Percentiles rank a stretch among this genome's conserved stretches.
phyloP scores from a whole-genome alignment of 1,140 invertebrate species.

The Stegodyphus mimosarum region DNA sequence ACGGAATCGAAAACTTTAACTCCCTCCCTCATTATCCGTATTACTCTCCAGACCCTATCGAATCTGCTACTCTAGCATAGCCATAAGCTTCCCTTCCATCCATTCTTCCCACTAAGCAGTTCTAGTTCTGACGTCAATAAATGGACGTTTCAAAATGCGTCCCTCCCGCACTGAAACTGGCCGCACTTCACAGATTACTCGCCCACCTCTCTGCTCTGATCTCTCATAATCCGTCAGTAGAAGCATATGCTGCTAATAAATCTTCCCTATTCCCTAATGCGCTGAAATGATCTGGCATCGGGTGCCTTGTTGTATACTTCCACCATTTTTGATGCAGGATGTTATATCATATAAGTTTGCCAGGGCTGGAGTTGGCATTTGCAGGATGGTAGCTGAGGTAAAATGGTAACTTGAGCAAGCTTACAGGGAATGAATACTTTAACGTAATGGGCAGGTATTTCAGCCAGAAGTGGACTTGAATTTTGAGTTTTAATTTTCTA shows the following conservation, averaged over 20 bases:
- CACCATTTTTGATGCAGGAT: too few relatives aligned
- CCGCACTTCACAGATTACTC: slow-evolving; percentile 36
- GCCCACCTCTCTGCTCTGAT: background rate
- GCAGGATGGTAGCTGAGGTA: too few relatives aligned
- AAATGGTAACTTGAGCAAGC: too few relatives aligned
- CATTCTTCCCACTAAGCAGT: slow-evolving; percentile 37
- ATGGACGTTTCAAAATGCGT: slow-evolving; percentile 13
- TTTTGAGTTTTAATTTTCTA: too few relatives aligned
- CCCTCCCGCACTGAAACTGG: slow-evolving; percentile 12
- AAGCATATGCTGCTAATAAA: slow-evolving; percentile 37
- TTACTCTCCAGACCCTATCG: background rate
- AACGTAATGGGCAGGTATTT: too few relatives aligned
- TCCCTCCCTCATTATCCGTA: too few relatives aligned
- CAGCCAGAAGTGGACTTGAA: too few relatives aligned
- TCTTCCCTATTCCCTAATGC: slow-evolving; percentile 31
- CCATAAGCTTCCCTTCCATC: slow-evolving; percentile 2
- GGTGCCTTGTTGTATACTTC: background rate
- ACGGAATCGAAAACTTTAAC: too few relatives aligned
- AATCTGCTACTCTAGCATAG: background rate
- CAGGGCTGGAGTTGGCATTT: too few relatives aligned
- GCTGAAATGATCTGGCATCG: slow-evolving; percentile 24
- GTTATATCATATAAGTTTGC: too few relatives aligned
- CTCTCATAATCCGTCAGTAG: slow-evolving; percentile 5
- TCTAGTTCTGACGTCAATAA: slow-evolving; percentile 19
- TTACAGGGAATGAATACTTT: too few relatives aligned